These are phyloP conservation scores for Haplotaxodon microlepis DNA, from an alignment of 2,113 vertebrate genomes.

Conservation along the genomic window DNA sequence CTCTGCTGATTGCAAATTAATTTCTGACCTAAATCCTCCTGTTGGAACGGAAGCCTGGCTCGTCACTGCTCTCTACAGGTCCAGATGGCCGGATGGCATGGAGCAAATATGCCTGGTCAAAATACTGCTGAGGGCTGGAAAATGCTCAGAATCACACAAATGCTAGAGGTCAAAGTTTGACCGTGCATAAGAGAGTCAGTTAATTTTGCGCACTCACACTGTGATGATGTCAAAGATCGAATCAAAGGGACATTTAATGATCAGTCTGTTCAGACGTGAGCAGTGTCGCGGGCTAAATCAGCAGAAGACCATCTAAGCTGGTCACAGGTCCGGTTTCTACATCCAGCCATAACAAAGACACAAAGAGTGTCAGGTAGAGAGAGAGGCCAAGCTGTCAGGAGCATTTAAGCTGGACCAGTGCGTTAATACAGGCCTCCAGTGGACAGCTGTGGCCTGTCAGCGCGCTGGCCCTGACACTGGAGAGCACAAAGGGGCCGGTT, in stretches of 20 bases:
- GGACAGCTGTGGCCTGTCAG: slow-evolving; percentile 58
- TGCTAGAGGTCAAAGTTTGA: background rate
- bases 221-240: background rate
- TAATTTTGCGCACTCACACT: background rate
- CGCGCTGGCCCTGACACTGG: slow-evolving; percentile 2
- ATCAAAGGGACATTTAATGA: background rate
- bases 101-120: slow-evolving; percentile 27
- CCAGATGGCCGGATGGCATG: slow-evolving; percentile 50
- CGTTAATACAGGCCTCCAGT: slow-evolving; percentile 9
- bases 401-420: background rate
- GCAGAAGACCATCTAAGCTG: background rate
- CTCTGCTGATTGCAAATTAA: slow-evolving; percentile 48
- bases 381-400: slow-evolving; percentile 33
- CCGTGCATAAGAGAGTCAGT: background rate
- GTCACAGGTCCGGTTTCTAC: slow-evolving; percentile 18
- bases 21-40: slow-evolving; percentile 54
- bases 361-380: slow-evolving; percentile 17
- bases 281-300: background rate
- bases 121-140: background rate
- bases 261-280: background rate
- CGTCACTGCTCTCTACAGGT: slow-evolving; percentile 25
- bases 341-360: slow-evolving; percentile 26
- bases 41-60: slow-evolving; percentile 40
- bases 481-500: slow-evolving; percentile 36
- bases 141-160: background rate